Evolutionary conservation across 92 coral and sea anemone genomes (phyloP), one percentile per base, ranked within the genome.

Genomic region (Paramuricea clavata): DNA sequence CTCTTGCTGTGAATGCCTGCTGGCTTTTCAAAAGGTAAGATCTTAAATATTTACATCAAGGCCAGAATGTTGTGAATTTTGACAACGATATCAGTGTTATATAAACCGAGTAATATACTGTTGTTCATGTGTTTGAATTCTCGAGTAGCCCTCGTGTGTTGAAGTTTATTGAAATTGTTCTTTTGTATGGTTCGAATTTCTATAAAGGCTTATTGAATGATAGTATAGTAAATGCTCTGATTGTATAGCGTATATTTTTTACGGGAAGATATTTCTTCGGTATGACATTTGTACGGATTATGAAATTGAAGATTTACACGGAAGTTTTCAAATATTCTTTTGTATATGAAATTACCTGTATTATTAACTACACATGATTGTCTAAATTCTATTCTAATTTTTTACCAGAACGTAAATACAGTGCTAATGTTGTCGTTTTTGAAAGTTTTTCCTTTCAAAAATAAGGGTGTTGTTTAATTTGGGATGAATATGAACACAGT

Each of bases 1-100:
- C 47, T 30, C 67, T 28, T 76, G 67, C 82, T 76, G 82, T 76
- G 82, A 76, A 49, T 6, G 68, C 82, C 82, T 56, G 64, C 64
- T 76, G 82, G 61, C 59, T 52, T 25, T n/a, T 26, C 59, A 13
- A 41, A 76, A 76, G 82, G 81, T 56, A 49, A 54, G 25, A 23
- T 28, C 41, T 25, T n/a, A 36, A 36, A 34, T 39, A 72, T 36
- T 36, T 72, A 19, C 52, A 28, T 31, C 39, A 36, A 76, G 16
- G 47, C 35, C 30, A n/a, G 16, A 76, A 35, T 54, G 19, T 43
- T 34, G 62, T 74, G 35, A 22, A n/a, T 74, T 43, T 21, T 27
- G 4, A 27, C 36, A 3, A 27, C 8, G 25, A 15, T 52, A 76
- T 30, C 21, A 13, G 22, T 3, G 31, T 65, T 31, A 12, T 26